Percentiles rank a stretch among this genome's conserved stretches.
These are phyloP conservation scores for Sminthurinus signatus DNA, from an alignment of 1,140 invertebrate genomes.

Conservation along the genomic window DNA sequence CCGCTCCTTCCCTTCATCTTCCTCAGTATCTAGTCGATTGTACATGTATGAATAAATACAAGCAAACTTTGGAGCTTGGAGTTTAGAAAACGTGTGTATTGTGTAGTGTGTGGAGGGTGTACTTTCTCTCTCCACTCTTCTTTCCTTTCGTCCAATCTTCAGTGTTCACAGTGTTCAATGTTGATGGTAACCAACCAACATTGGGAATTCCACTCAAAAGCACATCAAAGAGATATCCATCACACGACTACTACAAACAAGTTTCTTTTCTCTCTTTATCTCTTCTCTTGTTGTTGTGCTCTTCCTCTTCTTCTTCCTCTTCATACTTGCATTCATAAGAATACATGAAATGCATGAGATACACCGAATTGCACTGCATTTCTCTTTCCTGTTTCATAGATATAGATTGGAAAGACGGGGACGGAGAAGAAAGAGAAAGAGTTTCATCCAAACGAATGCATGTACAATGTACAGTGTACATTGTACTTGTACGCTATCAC, in stretches of 20 bases:
- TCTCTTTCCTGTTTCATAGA: not conserved
- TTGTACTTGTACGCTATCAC: not conserved
- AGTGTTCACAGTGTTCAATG: too few species aligned
- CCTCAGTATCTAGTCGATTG: too few species aligned
- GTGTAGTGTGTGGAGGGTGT: too few species aligned
- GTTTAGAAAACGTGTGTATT: too few species aligned
- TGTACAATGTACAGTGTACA: too few species aligned
- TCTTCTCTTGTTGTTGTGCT: not conserved
- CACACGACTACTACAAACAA: conserved; percentile 30
- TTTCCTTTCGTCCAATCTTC: too few species aligned
- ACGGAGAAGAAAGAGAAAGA: not conserved
- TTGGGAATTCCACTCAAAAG: conserved; percentile 36
- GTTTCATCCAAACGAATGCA: not conserved
- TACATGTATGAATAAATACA: too few species aligned
- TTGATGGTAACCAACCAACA: conserved; percentile 21
- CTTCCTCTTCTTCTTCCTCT: not conserved
- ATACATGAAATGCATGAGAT: not conserved
- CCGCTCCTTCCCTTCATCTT: not conserved
- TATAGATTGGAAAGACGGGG: not conserved
- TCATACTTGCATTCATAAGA: not conserved
- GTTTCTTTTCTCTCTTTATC: not conserved
- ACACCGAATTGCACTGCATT: not conserved
- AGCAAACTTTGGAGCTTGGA: too few species aligned
- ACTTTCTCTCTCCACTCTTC: too few species aligned
- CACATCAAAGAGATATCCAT: conserved; percentile 35